Evolutionary conservation across 2,797 vertebrate species (phyloP).

Genomic region (Leptatherina wallacei): DNA sequence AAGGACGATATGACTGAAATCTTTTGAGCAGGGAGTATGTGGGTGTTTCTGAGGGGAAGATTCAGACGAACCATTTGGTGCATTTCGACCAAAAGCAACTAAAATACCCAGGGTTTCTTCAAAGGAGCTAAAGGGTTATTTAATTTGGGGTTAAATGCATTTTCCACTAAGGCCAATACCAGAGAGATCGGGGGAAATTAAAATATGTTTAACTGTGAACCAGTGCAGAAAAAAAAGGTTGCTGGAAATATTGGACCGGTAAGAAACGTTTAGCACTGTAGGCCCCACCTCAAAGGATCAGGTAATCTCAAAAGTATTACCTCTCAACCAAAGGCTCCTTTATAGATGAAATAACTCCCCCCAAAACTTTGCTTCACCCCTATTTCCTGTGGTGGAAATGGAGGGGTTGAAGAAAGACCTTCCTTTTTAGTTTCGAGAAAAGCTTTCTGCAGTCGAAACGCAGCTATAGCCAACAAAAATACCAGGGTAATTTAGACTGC

Average conservation of each 20-base stretch:
- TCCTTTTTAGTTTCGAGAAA: background rate
- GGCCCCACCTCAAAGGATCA: background rate
- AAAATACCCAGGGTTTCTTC: background rate
- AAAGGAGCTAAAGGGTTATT: background rate
- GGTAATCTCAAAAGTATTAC: background rate
- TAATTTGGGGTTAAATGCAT: background rate
- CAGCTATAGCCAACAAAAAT: constrained; percentile 11
- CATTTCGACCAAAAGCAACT: background rate
- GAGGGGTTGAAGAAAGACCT: background rate
- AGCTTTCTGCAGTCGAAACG: background rate
- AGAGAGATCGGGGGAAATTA: background rate
- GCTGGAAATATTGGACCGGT: background rate
- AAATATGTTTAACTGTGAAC: background rate
- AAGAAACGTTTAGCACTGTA: background rate
- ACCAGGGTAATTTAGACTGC: constrained; percentile 27
- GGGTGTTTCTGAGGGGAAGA: constrained; percentile 27
- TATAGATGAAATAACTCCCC: background rate
- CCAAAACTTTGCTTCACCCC: background rate
- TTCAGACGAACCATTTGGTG: background rate
- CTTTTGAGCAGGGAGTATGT: constrained; percentile 12
- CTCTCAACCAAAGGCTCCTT: background rate
- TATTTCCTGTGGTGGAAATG: background rate
- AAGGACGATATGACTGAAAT: constrained; percentile 26
- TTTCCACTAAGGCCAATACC: background rate
- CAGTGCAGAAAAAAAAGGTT: background rate